Percentiles rank a stretch among this genome's conserved stretches.
These are phyloP conservation scores for Rotaria socialis DNA, from an alignment of 2,888 invertebrate genomes.

Conservation along the genomic window DNA sequence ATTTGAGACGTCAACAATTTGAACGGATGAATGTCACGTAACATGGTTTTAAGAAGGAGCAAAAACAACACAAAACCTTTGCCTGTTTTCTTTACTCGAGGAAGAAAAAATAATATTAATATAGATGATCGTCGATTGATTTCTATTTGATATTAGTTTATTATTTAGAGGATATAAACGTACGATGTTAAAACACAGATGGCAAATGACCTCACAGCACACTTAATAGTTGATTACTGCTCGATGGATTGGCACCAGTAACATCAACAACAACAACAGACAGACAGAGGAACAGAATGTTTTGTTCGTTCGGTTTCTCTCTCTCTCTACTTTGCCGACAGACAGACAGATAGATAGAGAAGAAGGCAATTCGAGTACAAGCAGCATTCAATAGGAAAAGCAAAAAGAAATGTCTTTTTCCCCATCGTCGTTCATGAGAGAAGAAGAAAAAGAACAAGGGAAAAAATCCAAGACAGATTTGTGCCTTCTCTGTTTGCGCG, in stretches of 20 bases:
- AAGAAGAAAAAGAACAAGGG: not conserved
- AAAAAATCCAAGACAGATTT: not conserved
- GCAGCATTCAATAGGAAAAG: not conserved
- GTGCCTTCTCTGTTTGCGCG: not conserved
- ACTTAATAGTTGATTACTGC: not conserved
- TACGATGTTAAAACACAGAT: not conserved
- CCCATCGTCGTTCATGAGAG: not conserved
- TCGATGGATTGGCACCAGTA: not conserved
- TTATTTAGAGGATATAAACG: not conserved
- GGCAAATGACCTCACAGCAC: not conserved
- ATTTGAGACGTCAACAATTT: conserved; percentile 10
- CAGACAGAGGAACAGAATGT: not conserved
- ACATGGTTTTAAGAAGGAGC: not conserved
- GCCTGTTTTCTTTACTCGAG: too few relatives aligned
- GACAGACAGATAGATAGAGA: not conserved
- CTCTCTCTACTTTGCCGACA: not conserved
- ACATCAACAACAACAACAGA: not conserved
- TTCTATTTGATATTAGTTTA: not conserved
- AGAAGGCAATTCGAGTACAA: not conserved
- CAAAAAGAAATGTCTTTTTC: not conserved
- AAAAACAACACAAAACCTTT: too few relatives aligned
- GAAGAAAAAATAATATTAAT: too few relatives aligned
- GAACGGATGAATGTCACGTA: conserved; percentile 33
- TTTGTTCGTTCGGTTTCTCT: not conserved
- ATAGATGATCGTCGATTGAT: not conserved